phyloP scores from a whole-genome alignment of 1,140 invertebrate genomes.

The Cydia amplana region DNA sequence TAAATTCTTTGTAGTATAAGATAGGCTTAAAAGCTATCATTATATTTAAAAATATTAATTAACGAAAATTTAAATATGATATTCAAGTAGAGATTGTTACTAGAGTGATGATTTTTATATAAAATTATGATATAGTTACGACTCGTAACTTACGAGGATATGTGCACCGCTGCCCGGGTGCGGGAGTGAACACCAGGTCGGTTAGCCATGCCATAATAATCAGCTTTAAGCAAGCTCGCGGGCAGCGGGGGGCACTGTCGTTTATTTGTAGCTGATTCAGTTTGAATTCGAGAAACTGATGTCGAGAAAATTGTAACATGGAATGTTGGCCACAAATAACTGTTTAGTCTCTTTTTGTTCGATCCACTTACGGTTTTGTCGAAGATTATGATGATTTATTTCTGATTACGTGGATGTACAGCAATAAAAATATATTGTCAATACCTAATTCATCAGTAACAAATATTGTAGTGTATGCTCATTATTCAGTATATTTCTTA shows the following conservation, averaged over 20 bases:
- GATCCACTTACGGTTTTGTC: too few species aligned
- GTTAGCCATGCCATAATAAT: constrained; percentile 14
- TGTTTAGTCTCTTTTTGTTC: too few species aligned
- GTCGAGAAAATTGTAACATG: too few species aligned
- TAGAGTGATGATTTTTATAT: constrained; percentile 78
- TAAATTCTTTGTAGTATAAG: constrained; percentile 73
- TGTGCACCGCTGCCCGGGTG: neutral
- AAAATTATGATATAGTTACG: constrained; percentile 49
- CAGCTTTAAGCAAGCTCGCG: constrained; percentile 8
- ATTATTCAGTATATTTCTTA: neutral
- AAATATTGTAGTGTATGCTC: neutral
- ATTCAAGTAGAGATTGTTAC: constrained; percentile 78
- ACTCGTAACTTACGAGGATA: too few species aligned
- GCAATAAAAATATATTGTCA: too few species aligned
- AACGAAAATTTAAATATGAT: constrained; percentile 72
- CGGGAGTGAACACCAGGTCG: constrained; percentile 17
- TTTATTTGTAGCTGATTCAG: constrained; percentile 23
- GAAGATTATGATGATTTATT: too few species aligned
- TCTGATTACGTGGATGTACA: too few species aligned
- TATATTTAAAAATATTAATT: constrained; percentile 73
- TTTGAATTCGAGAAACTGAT: constrained; percentile 23
- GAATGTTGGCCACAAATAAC: too few species aligned
- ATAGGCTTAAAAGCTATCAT: constrained; percentile 70
- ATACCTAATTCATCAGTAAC: neutral
- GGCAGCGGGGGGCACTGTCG: constrained; percentile 2